These are phyloP conservation scores for Psittacula cyanocephala DNA, from an alignment of 2,113 vertebrate species.

Conservation along the genomic window DNA sequence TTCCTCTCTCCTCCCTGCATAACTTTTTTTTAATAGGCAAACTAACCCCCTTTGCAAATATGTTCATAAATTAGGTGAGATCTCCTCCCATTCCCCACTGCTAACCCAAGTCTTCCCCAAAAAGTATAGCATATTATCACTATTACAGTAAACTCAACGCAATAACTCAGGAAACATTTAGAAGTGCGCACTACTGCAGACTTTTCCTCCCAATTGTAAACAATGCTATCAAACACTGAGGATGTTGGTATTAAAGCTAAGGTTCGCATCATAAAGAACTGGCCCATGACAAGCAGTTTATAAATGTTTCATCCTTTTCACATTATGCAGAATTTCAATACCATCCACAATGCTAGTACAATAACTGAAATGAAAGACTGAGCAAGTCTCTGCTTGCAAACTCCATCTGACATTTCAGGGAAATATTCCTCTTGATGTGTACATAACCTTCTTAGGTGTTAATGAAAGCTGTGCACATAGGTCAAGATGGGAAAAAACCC, in stretches of 20 bases:
- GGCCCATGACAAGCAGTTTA: conserved; percentile 76
- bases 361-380: conserved; percentile 67
- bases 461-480: neutral
- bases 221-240: conserved; percentile 73
- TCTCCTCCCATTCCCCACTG: conserved; percentile 35
- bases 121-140: conserved; percentile 53
- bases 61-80: conserved; percentile 44
- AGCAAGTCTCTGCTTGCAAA: conserved; percentile 58
- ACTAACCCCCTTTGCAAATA: conserved; percentile 24
- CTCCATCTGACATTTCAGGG: conserved; percentile 59
- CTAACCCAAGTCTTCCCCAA: conserved; percentile 38
- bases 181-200: conserved; percentile 65
- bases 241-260: conserved; percentile 77
- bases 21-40: conserved; percentile 11
- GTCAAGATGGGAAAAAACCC: conserved; percentile 45
- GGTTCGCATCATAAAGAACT: conserved; percentile 73
- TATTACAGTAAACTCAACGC: conserved; percentile 51
- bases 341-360: conserved; percentile 71
- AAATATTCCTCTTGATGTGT: conserved; percentile 26
- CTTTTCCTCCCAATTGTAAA: conserved; percentile 66
- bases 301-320: conserved; percentile 76
- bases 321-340: conserved; percentile 78
- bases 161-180: conserved; percentile 58
- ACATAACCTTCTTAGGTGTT: conserved; percentile 11
- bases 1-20: neutral